Base-by-base conservation (phyloP, 1,140 invertebrate genomes). In the Telenomus remus region DNA sequence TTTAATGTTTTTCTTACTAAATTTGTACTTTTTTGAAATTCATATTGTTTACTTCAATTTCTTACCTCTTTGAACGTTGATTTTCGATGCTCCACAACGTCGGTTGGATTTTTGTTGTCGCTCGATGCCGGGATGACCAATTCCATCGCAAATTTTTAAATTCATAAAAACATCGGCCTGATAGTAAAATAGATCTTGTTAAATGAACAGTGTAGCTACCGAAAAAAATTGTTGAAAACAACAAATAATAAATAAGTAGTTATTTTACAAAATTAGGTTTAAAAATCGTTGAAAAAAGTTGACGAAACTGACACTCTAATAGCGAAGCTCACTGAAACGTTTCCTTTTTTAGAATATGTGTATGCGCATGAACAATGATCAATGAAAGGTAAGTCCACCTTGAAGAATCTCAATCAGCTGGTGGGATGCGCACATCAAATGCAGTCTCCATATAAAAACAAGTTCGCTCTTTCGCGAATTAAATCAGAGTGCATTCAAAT, bases 61-160 rank as follows among this genome's bases (percentile, higher is more conserved):
- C 76, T 79, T 84, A 90, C 90, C 84, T 91, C 90, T 73, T 89
- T 88, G 90, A 90, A 61, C 87, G 87, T 72, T 89, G 89, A 16
- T 88, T 90, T 78, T 90, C 89, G 3, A 89, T 80, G 27, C 89
- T 27, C 19, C 19, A 27, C 1, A 27, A 27, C 19, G 19, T 27
- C 19, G 6, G 1, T 27, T 27, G 19, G 6, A 27, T 27, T 27
- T 27, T 27, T 27, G 19, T 6, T 27, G 1, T 27, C 19, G 19
- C 19, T 27, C 19, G 19, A 27, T 27, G 19, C 19, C 19, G 19
- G 19, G 1, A 27, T 27, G 19, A 27, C 19, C 19, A 27, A 27
- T 27, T 27, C 19, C 19, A 27, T 27, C 6, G 19, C 19, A 27
- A 27, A 27, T 3, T 1, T n/a, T 27, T 27, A 27, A 27, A 27